Conservation (phyloP, 2,113 vertebrate genomes). For the Strix uralensis region DNA sequence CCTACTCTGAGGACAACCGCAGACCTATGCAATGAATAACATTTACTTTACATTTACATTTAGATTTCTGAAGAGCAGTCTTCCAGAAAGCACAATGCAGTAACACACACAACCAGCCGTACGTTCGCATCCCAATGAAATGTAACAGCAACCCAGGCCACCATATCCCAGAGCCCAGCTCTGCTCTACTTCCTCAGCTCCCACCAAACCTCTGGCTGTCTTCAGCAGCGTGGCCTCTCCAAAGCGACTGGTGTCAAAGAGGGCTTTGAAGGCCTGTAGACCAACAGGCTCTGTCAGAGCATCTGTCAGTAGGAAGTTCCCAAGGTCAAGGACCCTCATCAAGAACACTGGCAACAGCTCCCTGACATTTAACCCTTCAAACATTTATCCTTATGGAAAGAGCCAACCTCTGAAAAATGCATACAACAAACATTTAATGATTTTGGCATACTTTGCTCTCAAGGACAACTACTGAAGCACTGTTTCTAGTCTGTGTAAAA, state of each 20-base stretch:
- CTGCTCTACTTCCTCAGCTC: background rate
- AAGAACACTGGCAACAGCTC: background rate
- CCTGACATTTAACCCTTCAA: background rate
- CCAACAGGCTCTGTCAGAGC: background rate
- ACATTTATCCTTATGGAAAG: background rate
- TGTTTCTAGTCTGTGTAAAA: background rate
- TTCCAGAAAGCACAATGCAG: background rate
- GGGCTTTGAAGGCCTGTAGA: background rate
- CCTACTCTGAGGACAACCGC: background rate
- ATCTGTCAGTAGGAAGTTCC: background rate
- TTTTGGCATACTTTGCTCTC: background rate
- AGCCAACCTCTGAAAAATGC: background rate
- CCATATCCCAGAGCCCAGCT: background rate
- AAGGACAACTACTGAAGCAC: background rate
- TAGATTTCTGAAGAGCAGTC: background rate
- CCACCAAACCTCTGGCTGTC: background rate
- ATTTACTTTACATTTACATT: conserved; percentile 9
- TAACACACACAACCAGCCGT: background rate
- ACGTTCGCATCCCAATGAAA: accelerated
- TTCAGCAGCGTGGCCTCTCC: background rate
- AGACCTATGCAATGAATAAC: background rate
- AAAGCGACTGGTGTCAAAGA: background rate
- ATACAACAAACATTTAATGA: background rate
- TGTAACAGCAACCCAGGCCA: accelerated
- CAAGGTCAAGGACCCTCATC: conserved; percentile 9